A percentile compares a stretch with the other conserved stretches of the same genome.
Conservation (phyloP, 2,113 vertebrate genomes). For the Microtus ochrogaster region DNA sequence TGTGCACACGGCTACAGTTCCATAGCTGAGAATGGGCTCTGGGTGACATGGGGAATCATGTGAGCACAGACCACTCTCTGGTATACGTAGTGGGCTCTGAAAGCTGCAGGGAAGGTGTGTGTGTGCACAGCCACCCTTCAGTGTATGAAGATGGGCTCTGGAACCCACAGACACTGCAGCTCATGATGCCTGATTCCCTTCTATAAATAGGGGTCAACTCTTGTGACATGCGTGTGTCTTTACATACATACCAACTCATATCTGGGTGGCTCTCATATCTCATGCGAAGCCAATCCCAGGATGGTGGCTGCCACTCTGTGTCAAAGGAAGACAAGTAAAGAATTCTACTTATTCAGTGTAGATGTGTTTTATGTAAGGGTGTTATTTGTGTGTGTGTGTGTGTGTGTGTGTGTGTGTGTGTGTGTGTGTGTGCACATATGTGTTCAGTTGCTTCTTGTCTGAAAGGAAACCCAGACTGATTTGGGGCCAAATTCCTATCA, state of each 20-base stretch:
- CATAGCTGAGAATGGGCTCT: background rate
- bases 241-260: rapidly evolving
- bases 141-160: background rate
- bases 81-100: background rate
- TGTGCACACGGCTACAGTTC: background rate
- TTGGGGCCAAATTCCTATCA: background rate
- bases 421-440: background rate
- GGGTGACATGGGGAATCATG: background rate
- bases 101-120: background rate
- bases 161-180: no score
- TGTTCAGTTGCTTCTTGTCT: no score
- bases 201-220: rapidly evolving
- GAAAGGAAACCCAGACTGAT: no score
- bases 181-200: rapidly evolving
- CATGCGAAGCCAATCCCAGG: rapidly evolving
- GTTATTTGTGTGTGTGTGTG: background rate
- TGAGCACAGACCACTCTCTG: background rate
- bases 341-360: rapidly evolving
- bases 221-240: rapidly evolving
- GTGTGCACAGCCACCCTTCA: background rate
- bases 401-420: background rate
- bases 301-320: rapidly evolving
- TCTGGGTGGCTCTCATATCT: no score
- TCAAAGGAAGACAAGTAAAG: no score
- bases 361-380: no score